Base-by-base conservation (phyloP, 2,888 invertebrate species). In the Drosophila limbata region DNA sequence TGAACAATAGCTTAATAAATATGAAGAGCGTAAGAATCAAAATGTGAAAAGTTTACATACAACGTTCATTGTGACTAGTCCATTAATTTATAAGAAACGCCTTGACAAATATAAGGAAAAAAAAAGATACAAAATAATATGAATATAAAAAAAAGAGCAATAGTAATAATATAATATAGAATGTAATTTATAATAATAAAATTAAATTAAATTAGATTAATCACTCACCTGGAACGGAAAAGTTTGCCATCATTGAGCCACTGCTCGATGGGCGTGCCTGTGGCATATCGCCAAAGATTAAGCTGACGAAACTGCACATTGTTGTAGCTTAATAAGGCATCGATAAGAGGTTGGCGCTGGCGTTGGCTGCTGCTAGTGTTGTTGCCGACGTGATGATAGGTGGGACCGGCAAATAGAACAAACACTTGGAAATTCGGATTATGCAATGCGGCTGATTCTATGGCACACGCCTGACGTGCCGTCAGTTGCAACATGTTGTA, bases 221-320 rank as follows among this genome's bases (percentile, higher is more conserved):
- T 42, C 19, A 4, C 73, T 69, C 3, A 90, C 87, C 83, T 86
- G 2, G 92, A 91, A 4, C 79, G 78, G 63, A 92, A 92, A 11
- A 92, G 64, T 4, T 84, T 56, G 1, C 91, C 92, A 56, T 86
- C 85, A 8, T 88, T 84, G 0, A 92, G 62, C 91, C 91, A 92
- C 10, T 90, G 85, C 45, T 90, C 85, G 9, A 90, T 83, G 11
- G 92, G 92, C 4, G 92, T 92, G 13, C 81, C 80, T 5, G 84
- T 80, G 0, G 92, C 90, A 84, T 92, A 92, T 6, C 88, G 86
- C 90, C 90, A 91, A 10, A 92, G 76, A 80, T 92, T 91, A 1
- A 92, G 56, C 68, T 89, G 91, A 9, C 92, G 81, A 21, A 92
- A 69, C 57, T 91, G 77, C 1, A 92, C 84, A 71, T 92, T 92